Base-by-base conservation (phyloP, 2,113 vertebrate species). In the Laticauda colubrina region DNA sequence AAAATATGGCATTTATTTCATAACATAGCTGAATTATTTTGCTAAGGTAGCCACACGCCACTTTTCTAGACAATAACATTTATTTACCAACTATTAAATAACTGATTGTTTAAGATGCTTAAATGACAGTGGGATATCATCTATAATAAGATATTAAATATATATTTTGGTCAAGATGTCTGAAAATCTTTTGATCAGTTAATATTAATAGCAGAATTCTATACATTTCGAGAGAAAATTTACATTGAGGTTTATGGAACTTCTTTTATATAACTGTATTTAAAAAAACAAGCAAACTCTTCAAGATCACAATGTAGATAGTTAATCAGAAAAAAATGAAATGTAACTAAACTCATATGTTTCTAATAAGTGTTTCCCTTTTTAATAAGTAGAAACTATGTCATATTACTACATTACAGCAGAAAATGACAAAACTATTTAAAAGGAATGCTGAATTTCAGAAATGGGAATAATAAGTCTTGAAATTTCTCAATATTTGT, bases 1-100 rank as follows among this genome's bases (percentile, higher is more conserved):
- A 96, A 96, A 95, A 94, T 91, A 95, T 86, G 92, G n/a, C 85
- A 94, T 34, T 88, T 34, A 91, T 21, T 95, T 94, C 18, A 64
- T 56, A 89, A 93, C 29, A 54, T 39, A 95, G 89, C 85, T 92
- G 93, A 94, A 93, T 85, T 93, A 81, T 69, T 90, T 92, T 85
- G 94, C 4, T 93, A 93, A 93, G 45, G 53, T 85, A 90, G 86
- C 88, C 39, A 87, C 51, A 90, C 6, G 90, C 89, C 9, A 95
- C 10, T 55, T 94, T 90, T 4, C 29, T 12, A 48, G 95, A 39
- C 93, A 2, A 59, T 95, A 94, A 88, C 86, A 11, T 75, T 23
- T 87, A 69, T 87, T 90, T 93, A 34, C 24, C 34, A 64, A 90
- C 69, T 92, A 85, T 85, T 43, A 61, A 88, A 81, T 86, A 34